Evolutionary conservation across 2,888 invertebrate genomes (phyloP).

Genomic region (Micoletzkya japonica): DNA sequence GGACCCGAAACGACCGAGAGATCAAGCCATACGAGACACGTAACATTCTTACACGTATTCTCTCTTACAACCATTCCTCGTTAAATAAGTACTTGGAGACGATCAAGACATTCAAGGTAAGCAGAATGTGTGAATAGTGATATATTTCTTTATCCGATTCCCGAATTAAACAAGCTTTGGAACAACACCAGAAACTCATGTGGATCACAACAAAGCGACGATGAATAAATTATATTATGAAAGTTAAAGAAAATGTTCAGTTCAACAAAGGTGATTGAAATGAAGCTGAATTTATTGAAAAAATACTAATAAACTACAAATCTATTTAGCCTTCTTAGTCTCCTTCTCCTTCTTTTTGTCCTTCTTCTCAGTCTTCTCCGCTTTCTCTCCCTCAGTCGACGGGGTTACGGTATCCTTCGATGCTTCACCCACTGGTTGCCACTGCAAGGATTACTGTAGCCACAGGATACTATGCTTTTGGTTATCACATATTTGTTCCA

Average conservation of each 20-base stretch:
- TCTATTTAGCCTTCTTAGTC: slow-evolving; percentile 13
- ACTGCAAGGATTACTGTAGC: slow-evolving; percentile 10
- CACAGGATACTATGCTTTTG: too few relatives aligned
- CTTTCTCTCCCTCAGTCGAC: slow-evolving; percentile 1
- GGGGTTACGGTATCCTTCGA: neutral
- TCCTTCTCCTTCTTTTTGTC: slow-evolving; percentile 12
- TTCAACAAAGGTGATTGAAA: too few relatives aligned
- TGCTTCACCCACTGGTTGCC: slow-evolving; percentile 7
- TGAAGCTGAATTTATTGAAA: neutral
- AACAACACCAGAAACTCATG: too few relatives aligned
- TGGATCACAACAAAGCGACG: slow-evolving; percentile 18
- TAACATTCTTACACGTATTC: slow-evolving; percentile 1
- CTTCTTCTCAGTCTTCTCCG: slow-evolving; percentile 9
- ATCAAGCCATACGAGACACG: slow-evolving; percentile 17
- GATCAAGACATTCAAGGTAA: too few relatives aligned
- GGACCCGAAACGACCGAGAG: slow-evolving; percentile 10
- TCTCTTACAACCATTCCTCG: too few relatives aligned
- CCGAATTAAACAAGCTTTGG: neutral
- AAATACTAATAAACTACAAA: neutral
- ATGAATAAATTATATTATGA: slow-evolving; percentile 17
- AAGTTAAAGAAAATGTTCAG: slow-evolving; percentile 10
- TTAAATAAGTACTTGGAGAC: too few relatives aligned
- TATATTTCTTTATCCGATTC: slow-evolving; percentile 10
- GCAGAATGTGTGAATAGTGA: too few relatives aligned
- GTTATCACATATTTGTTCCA: too few relatives aligned